Evolutionary conservation across 64 coral and sea anemone genomes (phyloP).

Genomic region (Stylophora pistillata): DNA sequence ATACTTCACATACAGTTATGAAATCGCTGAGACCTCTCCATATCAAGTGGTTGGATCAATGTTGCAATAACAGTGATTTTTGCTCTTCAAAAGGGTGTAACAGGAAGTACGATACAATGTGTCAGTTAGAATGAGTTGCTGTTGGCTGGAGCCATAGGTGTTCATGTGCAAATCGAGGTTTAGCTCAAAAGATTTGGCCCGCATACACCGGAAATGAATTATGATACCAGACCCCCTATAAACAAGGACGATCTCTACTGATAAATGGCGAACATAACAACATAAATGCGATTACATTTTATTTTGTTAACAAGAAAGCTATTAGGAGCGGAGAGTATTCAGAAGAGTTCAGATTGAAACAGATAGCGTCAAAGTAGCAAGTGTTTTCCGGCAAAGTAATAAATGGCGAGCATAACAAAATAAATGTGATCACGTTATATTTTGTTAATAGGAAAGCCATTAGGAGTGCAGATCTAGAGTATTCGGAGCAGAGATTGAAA

Average conservation of each 20-base stretch:
- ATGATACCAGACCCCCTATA: not conserved
- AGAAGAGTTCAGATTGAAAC: too few relatives aligned
- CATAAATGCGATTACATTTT: not conserved
- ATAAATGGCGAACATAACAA: not conserved
- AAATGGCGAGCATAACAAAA: not conserved
- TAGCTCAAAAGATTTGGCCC: not conserved
- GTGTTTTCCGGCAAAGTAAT: too few relatives aligned
- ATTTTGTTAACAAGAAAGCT: too few relatives aligned
- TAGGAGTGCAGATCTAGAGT: too few relatives aligned
- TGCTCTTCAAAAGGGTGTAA: not conserved
- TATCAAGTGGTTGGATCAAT: not conserved
- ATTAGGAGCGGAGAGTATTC: too few relatives aligned
- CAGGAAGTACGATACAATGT: not conserved
- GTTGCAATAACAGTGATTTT: not conserved
- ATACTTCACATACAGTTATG: not conserved
- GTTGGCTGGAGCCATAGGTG: not conserved
- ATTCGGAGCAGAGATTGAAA: too few relatives aligned
- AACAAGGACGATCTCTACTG: not conserved
- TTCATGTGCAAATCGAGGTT: not conserved
- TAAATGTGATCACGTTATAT: not conserved
- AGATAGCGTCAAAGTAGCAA: too few relatives aligned
- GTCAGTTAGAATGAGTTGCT: not conserved
- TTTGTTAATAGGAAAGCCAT: too few relatives aligned
- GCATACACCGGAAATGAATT: too few relatives aligned
- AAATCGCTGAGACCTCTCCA: not conserved